A percentile compares a stretch with the other conserved stretches of the same genome.
These are phyloP conservation scores for Agrilus mali DNA, from an alignment of 2,888 invertebrate genomes.

Conservation along the genomic window DNA sequence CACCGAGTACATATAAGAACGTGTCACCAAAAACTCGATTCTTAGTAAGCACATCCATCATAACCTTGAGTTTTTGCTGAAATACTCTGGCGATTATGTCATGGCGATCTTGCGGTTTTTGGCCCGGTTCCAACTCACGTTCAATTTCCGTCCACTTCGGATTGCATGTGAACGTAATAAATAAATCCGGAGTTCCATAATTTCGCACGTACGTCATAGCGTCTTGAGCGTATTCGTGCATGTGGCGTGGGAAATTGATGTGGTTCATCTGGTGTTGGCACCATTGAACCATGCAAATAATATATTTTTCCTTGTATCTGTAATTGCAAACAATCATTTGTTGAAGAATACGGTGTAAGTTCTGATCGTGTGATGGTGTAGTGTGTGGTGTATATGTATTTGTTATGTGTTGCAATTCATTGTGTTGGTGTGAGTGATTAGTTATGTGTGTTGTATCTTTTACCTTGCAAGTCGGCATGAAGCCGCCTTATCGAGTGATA, in stretches of 20 bases:
- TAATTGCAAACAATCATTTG: no score
- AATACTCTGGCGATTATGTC: constrained; percentile 15
- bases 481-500: constrained; percentile 3
- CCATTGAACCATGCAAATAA: no score
- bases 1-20: constrained; percentile 20
- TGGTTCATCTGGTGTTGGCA: no score
- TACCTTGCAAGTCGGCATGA: constrained; percentile 7
- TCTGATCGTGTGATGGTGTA: no score
- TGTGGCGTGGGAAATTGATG: constrained; percentile 17
- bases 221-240: constrained; percentile 23
- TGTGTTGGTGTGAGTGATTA: no score
- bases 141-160: constrained; percentile 19
- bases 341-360: no score
- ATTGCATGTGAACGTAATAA: constrained; percentile 24
- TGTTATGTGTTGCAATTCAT: no score
- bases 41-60: constrained; percentile 12
- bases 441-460: no score
- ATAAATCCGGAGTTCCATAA: constrained; percentile 22
- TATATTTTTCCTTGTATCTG: no score
- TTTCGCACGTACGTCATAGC: constrained; percentile 23
- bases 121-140: neutral
- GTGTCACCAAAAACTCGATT: constrained; percentile 15
- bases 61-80: constrained; percentile 15
- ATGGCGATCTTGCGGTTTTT: constrained; percentile 11
- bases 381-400: no score